Conservation (phyloP, 2,113 vertebrate genomes). For the Trochalopteron elliotii region DNA sequence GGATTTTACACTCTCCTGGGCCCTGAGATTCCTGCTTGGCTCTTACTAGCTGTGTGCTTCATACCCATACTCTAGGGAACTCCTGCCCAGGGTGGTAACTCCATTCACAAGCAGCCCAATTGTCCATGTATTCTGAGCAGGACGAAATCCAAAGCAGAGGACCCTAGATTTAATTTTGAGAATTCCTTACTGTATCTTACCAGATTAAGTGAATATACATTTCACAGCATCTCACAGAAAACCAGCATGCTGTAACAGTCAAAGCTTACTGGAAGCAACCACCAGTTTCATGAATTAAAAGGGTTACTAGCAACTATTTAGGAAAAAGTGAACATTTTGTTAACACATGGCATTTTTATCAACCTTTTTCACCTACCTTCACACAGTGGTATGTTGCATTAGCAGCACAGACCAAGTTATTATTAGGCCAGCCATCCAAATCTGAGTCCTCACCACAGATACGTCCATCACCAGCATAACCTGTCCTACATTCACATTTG, state of each 20-base stretch:
- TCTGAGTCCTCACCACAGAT: conserved; percentile 97
- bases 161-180: background rate
- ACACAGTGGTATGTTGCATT: conserved; percentile 92
- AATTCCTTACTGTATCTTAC: background rate
- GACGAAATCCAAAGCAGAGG: background rate
- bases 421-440: conserved; percentile 97
- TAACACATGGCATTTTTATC: background rate
- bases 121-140: background rate
- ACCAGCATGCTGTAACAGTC: background rate
- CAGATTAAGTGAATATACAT: background rate
- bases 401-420: conserved; percentile 88
- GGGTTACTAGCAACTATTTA: background rate
- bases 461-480: conserved; percentile 93
- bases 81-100: background rate
- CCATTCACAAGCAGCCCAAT: background rate
- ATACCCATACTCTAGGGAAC: background rate
- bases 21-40: background rate
- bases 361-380: conserved; percentile 77
- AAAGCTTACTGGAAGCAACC: background rate
- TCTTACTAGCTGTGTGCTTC: background rate
- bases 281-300: background rate
- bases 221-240: background rate
- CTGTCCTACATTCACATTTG: conserved; percentile 94
- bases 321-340: background rate
- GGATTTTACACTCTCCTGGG: background rate